Base-by-base conservation (phyloP, 1,140 invertebrate genomes). In the Panulirus ornatus region DNA sequence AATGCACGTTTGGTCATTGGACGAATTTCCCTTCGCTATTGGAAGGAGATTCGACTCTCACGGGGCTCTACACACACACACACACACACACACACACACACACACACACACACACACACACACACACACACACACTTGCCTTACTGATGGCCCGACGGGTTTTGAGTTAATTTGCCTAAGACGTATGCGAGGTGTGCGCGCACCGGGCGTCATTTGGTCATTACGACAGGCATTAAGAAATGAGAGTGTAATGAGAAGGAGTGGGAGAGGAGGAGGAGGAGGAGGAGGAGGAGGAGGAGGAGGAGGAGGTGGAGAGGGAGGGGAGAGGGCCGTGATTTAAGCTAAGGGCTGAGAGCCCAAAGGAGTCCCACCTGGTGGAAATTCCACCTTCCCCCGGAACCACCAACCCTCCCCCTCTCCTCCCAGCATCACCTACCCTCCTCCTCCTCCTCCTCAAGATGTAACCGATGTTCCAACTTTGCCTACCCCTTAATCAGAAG, bases 381-480 rank as follows among this genome's bases (percentile, higher is more conserved):
- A 76, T 75, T 84, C 73, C 47, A n/a, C n/a, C n/a, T n/a, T n/a
- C n/a, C n/a, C n/a, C n/a, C n/a, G n/a, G n/a, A n/a, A n/a, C n/a
- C n/a, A n/a, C n/a, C n/a, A n/a, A n/a, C n/a, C n/a, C n/a, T n/a
- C n/a, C n/a, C n/a, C n/a, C n/a, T n/a, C n/a, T n/a, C n/a, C n/a
- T n/a, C n/a, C n/a, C n/a, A n/a, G n/a, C n/a, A n/a, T n/a, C n/a
- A n/a, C n/a, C n/a, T n/a, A n/a, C n/a, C n/a, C n/a, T n/a, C n/a
- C n/a, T n/a, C n/a, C n/a, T n/a, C n/a, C n/a, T n/a, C n/a, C 34
- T 47, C 81, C 66, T 76, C 84, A 89, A 84, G 75, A 63, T 63
- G 44, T 89, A 89, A 89, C 78, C 79, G 88, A 89, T 89, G 88
- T 83, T 89, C 71, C 70, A 89, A 89, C 78, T 89, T 89, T 83